Base-by-base conservation (phyloP, 2,113 vertebrate genomes). In the Phasianus colchicus region DNA sequence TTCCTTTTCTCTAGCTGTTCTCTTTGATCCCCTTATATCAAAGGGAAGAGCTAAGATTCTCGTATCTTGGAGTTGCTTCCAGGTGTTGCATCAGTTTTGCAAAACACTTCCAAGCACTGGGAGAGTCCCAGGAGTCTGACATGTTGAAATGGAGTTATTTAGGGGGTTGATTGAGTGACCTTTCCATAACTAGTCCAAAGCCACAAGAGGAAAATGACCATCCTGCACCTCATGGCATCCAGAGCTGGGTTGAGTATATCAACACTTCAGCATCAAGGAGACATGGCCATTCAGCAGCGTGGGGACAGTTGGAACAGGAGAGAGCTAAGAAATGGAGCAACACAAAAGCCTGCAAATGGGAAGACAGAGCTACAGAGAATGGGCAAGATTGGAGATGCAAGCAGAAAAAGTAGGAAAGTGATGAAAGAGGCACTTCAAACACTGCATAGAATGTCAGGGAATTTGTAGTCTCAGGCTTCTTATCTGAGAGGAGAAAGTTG, bases 31-130 rank as follows among this genome's bases (percentile, higher is more conserved):
- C 6, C 40, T 24, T 12, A 13, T 79, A 87, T 72, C 54, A 92
- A 94, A 94, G 52, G 58, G 30, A 86, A 79, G 10, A 64, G 43
- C 40, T 72, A 74, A 83, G 61, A 86, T 93, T 90, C 66, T 66
- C 21, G 1, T 20, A 25, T 25, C 50, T 45, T 58, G 42, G 58
- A 86, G 79, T 42, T 80, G 60, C 45, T 89, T 93, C 95, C 84
- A 85, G 45, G 64, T 93, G 75, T 81, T 63, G 71, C 1, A 1
- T 58, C 43, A 90, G 71, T 58, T 85, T 87, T 76, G 42, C 34
- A 70, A 88, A 86, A 77, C 3, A 21, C 70, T 70, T n/a, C 18
- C 47, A 74, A 74, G 16, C 29, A 30, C 21, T 60, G 30, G 25
- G 55, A 83, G 50, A 85, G 5, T 27, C 36, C 29, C 55, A 70